Conservation (phyloP, 2,888 invertebrate species). For the Chymomyza procnemis region DNA sequence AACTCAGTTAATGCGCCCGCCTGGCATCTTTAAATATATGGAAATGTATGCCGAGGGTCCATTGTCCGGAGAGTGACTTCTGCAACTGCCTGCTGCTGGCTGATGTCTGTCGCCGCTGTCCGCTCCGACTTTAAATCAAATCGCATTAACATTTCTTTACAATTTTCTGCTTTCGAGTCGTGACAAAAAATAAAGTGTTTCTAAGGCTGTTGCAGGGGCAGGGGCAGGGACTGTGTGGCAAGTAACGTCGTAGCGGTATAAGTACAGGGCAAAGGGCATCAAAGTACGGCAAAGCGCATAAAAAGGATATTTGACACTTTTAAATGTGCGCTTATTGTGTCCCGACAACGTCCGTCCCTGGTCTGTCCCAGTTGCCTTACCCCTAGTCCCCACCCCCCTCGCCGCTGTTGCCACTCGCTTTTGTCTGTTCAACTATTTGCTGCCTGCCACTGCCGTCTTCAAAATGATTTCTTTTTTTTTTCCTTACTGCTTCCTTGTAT, state of each 20-base stretch:
- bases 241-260: neutral
- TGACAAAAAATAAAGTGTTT: slow-evolving; percentile 65
- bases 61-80: neutral
- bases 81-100: neutral
- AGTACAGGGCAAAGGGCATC: slow-evolving; percentile 35
- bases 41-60: slow-evolving; percentile 60
- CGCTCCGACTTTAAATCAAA: slow-evolving; percentile 70
- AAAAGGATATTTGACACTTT: slow-evolving; percentile 74
- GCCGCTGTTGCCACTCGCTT: slow-evolving; percentile 31
- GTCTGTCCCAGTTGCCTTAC: neutral
- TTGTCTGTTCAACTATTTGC: slow-evolving; percentile 66
- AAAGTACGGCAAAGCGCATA: slow-evolving; percentile 54
- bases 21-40: slow-evolving; percentile 58
- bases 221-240: neutral
- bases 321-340: slow-evolving; percentile 73
- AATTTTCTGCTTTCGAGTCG: slow-evolving; percentile 64
- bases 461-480: neutral
- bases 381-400: too few species aligned
- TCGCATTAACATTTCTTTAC: slow-evolving; percentile 72
- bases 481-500: slow-evolving; percentile 34
- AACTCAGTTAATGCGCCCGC: neutral
- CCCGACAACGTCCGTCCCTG: slow-evolving; percentile 25
- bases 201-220: slow-evolving; percentile 36
- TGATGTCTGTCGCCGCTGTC: slow-evolving; percentile 7
- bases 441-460: slow-evolving; percentile 26